phyloP scores from a whole-genome alignment of 2,113 vertebrate species.

The Agapornis roseicollis region DNA sequence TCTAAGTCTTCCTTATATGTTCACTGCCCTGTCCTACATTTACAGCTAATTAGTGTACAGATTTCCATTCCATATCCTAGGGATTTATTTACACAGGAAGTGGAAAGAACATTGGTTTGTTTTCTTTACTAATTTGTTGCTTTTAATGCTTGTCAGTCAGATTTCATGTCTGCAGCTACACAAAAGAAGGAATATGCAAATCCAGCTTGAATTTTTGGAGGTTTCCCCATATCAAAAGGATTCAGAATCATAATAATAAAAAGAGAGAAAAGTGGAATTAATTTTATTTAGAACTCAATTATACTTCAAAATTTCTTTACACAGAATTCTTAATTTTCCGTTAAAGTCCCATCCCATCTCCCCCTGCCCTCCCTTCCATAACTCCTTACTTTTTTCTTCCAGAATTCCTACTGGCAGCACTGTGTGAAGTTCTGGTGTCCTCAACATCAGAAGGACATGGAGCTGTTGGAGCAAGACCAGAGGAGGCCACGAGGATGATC shows the following conservation, averaged over 20 bases:
- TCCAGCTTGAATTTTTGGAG: not conserved
- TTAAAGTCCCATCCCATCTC: not conserved
- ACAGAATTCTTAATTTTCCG: not conserved
- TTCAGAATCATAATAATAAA: not conserved
- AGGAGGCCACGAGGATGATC: not conserved
- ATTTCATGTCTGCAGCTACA: not conserved
- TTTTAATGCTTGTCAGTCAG: not conserved
- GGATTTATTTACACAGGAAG: not conserved
- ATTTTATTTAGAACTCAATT: not conserved
- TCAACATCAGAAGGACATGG: not conserved
- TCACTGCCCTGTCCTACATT: not conserved
- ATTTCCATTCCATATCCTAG: not conserved
- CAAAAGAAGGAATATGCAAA: not conserved
- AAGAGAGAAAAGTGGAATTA: not conserved
- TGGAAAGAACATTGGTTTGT: not conserved
- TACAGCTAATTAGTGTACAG: not conserved
- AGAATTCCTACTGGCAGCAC: not conserved
- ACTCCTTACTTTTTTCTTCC: not conserved
- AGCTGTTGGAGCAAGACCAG: not conserved
- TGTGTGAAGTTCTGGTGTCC: not conserved
- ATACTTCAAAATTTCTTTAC: not conserved
- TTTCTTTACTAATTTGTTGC: constrained; percentile 12
- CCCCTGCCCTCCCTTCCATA: not conserved
- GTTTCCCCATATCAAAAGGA: not conserved
- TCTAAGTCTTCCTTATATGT: not conserved